These are phyloP conservation scores for Nephila pilipes DNA, from an alignment of 1,140 invertebrate genomes.

Conservation along the genomic window DNA sequence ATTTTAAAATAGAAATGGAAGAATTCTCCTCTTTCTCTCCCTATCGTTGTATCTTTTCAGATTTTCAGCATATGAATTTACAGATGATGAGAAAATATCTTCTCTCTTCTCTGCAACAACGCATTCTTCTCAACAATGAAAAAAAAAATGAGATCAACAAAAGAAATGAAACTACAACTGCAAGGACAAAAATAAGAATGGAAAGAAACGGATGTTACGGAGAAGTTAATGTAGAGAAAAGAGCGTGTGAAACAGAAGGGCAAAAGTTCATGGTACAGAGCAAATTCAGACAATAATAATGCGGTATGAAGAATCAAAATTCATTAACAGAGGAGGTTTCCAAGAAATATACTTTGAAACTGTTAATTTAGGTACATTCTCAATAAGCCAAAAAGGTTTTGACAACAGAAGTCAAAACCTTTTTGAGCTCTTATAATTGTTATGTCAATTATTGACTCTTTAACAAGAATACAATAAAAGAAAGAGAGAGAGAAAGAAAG, in stretches of 20 bases:
- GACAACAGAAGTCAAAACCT: background rate
- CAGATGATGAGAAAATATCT: no score
- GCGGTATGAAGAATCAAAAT: background rate
- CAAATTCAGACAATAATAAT: background rate
- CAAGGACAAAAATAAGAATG: background rate
- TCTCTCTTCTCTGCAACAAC: background rate
- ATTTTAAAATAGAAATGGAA: no score
- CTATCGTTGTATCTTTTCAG: no score
- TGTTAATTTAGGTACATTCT: background rate
- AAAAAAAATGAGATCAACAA: background rate
- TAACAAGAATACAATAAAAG: background rate
- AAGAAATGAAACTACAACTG: background rate
- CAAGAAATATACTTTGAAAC: slow-evolving; percentile 44
- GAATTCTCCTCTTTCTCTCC: no score
- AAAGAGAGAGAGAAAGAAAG: background rate
- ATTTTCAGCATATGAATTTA: no score
- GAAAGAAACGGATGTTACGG: background rate
- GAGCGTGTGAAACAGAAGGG: background rate
- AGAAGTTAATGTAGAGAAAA: slow-evolving; percentile 25
- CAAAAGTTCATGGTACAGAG: background rate
- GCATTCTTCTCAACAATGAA: background rate
- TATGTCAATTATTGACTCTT: no score
- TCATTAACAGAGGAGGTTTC: background rate
- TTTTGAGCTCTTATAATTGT: no score
- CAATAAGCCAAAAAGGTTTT: background rate